Evolutionary conservation across 2,888 invertebrate species (phyloP), one percentile per base, ranked within the genome.

Genomic region (Drosophila phalerata): DNA sequence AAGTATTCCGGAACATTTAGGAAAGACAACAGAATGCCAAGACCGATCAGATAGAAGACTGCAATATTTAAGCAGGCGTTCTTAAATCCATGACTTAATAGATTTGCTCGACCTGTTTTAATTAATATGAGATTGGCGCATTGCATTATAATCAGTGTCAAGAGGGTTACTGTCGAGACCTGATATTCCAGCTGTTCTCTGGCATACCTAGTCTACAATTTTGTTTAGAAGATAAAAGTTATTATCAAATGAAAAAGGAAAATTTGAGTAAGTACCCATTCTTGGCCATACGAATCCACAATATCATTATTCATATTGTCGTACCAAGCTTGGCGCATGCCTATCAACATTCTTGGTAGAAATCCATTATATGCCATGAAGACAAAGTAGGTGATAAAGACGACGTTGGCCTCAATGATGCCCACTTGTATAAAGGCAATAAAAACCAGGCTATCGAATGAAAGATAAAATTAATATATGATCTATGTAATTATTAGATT

Each of bases 221-320:
- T 0, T 0, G 15, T 37, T 9, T 5, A 11, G 2, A 6, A n/a
- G 8, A n/a, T 37, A 5, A 34, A 5, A 13, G 0, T 13, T 13
- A 10, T 13, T n/a, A 6, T 37, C 0, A 6, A 37, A 4, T 37
- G 1, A n/a, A n/a, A 37, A 2, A 8, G 0, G 5, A 1, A 43
- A 43, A 42, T 3, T 10, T 42, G 2, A 1, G 6, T 22, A 48
- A 60, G 45, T 49, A 69, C 88, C 88, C 85, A 85, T 62, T 89
- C 88, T 34, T 89, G 82, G 25, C 88, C 88, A 42, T 70, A 73
- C 0, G 87, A 73, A 32, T 85, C 85, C 2, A 49, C 6, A 10
- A 85, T 5, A 47, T 68, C 85, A 49, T 75, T 69, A 0, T 47
- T 8, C 3, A 51, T 6, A 0, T 40, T 19, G 11, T 89, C 73